Base-by-base conservation (phyloP, 2,113 vertebrate genomes). In the Cyrtonyx montezumae region DNA sequence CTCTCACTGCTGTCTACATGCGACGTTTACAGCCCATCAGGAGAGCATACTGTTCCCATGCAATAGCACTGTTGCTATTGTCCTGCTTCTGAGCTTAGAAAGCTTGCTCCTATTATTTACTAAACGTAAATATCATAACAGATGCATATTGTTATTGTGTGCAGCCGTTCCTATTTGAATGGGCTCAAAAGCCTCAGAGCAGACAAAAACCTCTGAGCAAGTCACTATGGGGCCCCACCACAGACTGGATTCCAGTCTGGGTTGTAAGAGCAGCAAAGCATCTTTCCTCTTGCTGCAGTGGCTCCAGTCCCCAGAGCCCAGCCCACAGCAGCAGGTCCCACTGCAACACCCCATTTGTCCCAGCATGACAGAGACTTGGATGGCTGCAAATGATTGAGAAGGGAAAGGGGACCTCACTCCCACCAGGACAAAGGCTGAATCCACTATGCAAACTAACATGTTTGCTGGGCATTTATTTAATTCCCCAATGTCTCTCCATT, bases 381-480 rank as follows among this genome's bases (percentile, higher is more conserved):
- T 30, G 61, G 82, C 53, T 88, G 82, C 51, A 42, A 79, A 71
- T 70, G 89, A 94, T 7, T 87, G 87, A 93, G 58, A 76, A 45
- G 87, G 71, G 70, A 89, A 87, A 85, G 66, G 56, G 32, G 79
- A 90, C 79, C 56, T 91, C 82, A 87, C 40, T 62, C 16, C 34
- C 40, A 43, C 30, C 1, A 76, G 65, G 81, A 94, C 84, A 93
- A 95, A 95, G 76, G 83, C 80, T 79, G 85, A 90, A 85, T 48
- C 85, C 65, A 76, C 91, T 61, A 15, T 26, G 79, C 51, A 95
- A 93, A 69, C 51, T 40, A 78, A 96, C 82, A 56, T 28, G 76
- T 82, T 93, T 84, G 76, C 83, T 81, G 91, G 91, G 87, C 91
- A 86, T 84, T 91, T 93, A 42, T 88, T 93, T 53, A 45, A 95